These are phyloP conservation scores for Scolopax mira DNA, from an alignment of 2,113 vertebrate species.

Conservation along the genomic window DNA sequence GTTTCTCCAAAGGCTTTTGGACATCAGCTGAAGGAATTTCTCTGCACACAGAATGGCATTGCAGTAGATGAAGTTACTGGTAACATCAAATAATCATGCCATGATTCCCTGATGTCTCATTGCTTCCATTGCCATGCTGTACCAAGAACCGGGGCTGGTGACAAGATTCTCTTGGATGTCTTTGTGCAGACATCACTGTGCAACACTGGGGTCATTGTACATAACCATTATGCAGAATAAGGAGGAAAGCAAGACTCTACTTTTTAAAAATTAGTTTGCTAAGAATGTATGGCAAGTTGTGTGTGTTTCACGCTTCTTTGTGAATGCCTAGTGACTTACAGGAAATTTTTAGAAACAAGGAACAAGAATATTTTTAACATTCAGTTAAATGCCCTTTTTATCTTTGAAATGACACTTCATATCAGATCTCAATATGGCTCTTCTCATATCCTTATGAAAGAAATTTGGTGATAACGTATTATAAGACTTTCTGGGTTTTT, in stretches of 20 bases:
- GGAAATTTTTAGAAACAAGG: background rate
- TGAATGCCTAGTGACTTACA: background rate
- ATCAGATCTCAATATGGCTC: background rate
- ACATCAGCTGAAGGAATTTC: background rate
- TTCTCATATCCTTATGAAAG: background rate
- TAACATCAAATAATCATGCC: background rate
- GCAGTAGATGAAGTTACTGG: background rate
- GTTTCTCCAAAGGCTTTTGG: background rate
- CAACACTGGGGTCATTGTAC: background rate
- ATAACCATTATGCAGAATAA: background rate
- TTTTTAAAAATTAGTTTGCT: background rate
- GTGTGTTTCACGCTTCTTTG: background rate
- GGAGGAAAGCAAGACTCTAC: background rate
- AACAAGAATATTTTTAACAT: background rate
- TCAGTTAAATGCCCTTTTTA: background rate
- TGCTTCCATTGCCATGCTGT: background rate
- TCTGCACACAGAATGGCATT: background rate
- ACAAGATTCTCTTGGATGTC: background rate
- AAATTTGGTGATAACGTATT: background rate
- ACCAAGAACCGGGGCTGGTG: background rate
- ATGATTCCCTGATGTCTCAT: background rate
- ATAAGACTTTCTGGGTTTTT: background rate
- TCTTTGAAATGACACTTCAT: background rate
- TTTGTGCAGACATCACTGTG: background rate
- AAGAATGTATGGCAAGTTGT: background rate